Evolutionary conservation across 2,113 vertebrate species (phyloP).

Genomic region (Labeo catla): DNA sequence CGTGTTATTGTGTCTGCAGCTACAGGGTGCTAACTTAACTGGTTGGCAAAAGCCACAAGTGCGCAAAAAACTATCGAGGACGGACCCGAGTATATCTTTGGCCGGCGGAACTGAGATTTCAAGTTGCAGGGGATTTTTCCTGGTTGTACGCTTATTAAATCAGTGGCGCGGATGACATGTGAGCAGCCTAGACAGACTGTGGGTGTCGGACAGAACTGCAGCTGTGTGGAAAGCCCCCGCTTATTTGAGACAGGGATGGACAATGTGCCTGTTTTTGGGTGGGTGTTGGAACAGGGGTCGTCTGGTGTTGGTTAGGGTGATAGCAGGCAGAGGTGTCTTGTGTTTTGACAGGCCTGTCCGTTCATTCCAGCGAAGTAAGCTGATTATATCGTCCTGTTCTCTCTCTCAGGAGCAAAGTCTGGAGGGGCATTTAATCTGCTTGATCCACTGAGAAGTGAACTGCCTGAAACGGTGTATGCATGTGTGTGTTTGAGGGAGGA

Average conservation of each 20-base stretch:
- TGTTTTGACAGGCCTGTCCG: slow-evolving; percentile 42
- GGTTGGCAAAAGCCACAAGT: background rate
- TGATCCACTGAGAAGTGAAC: slow-evolving; percentile 48
- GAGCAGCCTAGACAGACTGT: slow-evolving; percentile 14
- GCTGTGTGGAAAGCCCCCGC: slow-evolving; percentile 56
- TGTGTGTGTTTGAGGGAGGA: slow-evolving; percentile 43
- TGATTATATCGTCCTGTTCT: slow-evolving; percentile 47
- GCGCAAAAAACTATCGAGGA: background rate
- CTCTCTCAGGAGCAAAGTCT: slow-evolving; percentile 45
- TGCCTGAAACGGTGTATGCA: slow-evolving; percentile 35
- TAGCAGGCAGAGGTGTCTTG: background rate
- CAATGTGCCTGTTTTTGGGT: slow-evolving; percentile 10
- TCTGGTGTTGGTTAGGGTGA: background rate
- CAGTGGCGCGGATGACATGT: slow-evolving; percentile 18
- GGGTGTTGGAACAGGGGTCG: background rate
- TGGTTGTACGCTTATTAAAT: slow-evolving; percentile 37
- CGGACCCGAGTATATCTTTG: background rate
- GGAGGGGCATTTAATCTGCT: slow-evolving; percentile 51
- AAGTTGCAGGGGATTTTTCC: slow-evolving; percentile 42
- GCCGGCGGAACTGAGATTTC: background rate
- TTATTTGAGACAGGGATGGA: background rate
- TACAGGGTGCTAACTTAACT: background rate
- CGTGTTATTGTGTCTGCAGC: slow-evolving; percentile 29
- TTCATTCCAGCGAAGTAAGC: slow-evolving; percentile 49
- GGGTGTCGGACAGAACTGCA: slow-evolving; percentile 38